Conservation (phyloP, 1,140 invertebrate species). For the Ceratoteleas bidentatus region DNA sequence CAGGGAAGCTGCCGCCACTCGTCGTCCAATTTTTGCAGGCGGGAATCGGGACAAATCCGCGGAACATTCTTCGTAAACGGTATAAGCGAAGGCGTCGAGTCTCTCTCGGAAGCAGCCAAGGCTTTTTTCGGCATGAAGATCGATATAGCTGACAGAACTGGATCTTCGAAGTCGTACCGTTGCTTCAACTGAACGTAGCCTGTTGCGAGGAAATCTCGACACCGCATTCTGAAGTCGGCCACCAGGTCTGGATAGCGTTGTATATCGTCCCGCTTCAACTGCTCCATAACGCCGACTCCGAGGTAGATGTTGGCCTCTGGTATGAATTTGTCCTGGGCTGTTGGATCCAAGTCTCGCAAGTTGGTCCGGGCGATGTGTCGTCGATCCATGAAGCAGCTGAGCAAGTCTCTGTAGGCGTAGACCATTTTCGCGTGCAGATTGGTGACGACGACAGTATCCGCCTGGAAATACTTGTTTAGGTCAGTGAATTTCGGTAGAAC, state of each 20-base stretch:
- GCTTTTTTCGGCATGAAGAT: neutral
- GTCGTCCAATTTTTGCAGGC: conserved; percentile 16
- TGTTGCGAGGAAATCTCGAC: neutral
- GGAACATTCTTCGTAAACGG: conserved; percentile 3
- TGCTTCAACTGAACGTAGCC: neutral
- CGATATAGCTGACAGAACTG: conserved; percentile 10
- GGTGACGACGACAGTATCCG: conserved; percentile 11
- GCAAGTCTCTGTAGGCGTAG: conserved; percentile 3
- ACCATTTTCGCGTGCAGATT: conserved; percentile 8
- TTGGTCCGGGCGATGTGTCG: neutral
- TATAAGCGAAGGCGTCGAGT: neutral
- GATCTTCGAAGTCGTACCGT: conserved; percentile 24
- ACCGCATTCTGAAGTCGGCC: neutral
- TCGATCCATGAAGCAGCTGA: conserved; percentile 5
- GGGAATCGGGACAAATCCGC: conserved; percentile 7
- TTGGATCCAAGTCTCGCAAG: conserved; percentile 2
- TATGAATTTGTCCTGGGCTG: neutral
- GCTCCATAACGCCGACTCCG: conserved; percentile 3
- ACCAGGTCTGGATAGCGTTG: neutral
- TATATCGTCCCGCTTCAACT: neutral
- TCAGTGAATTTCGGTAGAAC: conserved; percentile 18
- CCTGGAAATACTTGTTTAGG: conserved; percentile 17
- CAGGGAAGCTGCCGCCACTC: conserved; percentile 8
- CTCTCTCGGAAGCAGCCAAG: conserved; percentile 12
- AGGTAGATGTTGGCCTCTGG: conserved; percentile 14